These are phyloP conservation scores for Tinamus major DNA, from an alignment of 2,797 vertebrate species.

Conservation along the genomic window DNA sequence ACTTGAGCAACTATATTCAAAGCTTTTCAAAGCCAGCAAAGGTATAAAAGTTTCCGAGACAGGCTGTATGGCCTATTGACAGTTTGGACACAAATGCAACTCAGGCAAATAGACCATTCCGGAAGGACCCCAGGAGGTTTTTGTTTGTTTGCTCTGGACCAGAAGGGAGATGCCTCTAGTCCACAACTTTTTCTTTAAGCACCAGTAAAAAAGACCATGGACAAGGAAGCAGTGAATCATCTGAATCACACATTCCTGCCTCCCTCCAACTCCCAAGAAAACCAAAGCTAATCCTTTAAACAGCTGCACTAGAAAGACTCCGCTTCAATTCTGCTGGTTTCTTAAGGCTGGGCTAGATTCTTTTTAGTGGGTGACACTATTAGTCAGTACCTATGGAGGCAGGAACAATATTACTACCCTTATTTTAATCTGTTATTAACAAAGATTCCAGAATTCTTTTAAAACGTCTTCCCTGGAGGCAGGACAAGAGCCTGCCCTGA, in stretches of 20 bases:
- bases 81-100: neutral
- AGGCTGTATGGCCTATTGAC: neutral
- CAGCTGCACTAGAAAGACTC: neutral
- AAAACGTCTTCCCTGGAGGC: neutral
- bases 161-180: neutral
- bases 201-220: neutral
- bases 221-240: neutral
- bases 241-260: rapidly evolving
- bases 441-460: neutral
- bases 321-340: neutral
- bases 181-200: neutral
- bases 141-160: neutral
- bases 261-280: neutral
- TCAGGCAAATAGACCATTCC: neutral
- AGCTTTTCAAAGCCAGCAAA: neutral
- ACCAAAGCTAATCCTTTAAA: neutral
- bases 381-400: neutral
- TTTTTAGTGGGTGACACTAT: neutral
- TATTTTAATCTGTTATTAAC: neutral
- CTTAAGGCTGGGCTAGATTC: neutral
- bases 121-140: neutral
- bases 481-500: neutral
- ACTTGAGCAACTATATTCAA: neutral
- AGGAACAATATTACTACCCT: neutral
- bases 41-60: neutral